Base-by-base conservation (phyloP, 2,797 vertebrate genomes). In the Spea hammondii region DNA sequence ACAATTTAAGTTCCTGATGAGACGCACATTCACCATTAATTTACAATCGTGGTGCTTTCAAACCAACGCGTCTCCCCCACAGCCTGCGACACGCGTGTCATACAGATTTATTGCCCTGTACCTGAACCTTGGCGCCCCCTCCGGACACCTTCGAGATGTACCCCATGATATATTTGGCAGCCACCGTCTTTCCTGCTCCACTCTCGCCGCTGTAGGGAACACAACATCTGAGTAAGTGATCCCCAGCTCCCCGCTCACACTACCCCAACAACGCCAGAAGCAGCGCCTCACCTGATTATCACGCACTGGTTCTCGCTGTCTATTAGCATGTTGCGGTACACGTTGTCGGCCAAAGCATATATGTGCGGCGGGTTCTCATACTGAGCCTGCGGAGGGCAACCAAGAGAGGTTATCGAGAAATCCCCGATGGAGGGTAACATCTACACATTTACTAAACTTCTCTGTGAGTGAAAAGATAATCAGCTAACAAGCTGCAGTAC, bases 301-400 rank as follows among this genome's bases (percentile, higher is more conserved):
- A 93, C 92, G 74, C 92, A 93, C 82, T 94, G 93, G 82, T 94
- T 94, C 89, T 94, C 93, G 0, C 50, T 80, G 67, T 94, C 93
- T 2, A 94, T 94, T 90, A 94, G 90, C 93, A 94, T 94, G 86
- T 94, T 94, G 13, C 93, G 88, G 85, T 94, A 94, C 89, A 94
- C 85, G 82, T 87, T 88, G 71, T 94, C 93, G 0, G 93, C 91
- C 84, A 94, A 87, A 0, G 93, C 93, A 4, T 93, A 94, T 83
- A 94, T 91, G 82, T 94, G 93, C 0, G 93, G 93, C 0, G 92
- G 93, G 82, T 94, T 94, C 84, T 94, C 93, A 73, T 93, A 94
- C 79, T 93, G 92, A 2, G 93, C 92, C 93, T 94, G 85, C 2
- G 60, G 11, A 32, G 47, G 32, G 46, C 51, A 55, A 45, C 51